A percentile compares a stretch with the other conserved stretches of the same genome.
Evolutionary conservation across 2,888 invertebrate species (phyloP).

Genomic region (Augochlorella aurata): DNA sequence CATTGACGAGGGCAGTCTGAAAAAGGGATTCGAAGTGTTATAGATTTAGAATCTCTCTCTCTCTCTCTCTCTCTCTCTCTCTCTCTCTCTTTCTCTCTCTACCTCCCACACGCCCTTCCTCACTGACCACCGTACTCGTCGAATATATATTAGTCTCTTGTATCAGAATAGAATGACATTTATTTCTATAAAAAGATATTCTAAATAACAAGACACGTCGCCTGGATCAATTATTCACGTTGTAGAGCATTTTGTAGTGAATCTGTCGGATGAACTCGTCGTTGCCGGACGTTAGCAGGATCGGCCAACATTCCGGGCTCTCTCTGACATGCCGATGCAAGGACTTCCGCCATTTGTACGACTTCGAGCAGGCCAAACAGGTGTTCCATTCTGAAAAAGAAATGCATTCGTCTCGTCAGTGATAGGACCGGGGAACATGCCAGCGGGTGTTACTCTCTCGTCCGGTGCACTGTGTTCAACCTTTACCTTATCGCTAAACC

Average conservation of each 20-base stretch:
- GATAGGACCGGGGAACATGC: background rate
- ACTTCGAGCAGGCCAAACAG: slow-evolving; percentile 78
- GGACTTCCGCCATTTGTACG: slow-evolving; percentile 81
- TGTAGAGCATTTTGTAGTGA: slow-evolving; percentile 76
- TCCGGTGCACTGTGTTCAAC: slow-evolving; percentile 8
- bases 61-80: background rate
- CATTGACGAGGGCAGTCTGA: background rate
- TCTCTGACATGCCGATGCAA: slow-evolving; percentile 79
- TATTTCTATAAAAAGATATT: slow-evolving; percentile 70
- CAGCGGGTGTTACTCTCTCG: slow-evolving; percentile 11
- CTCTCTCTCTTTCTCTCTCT: background rate
- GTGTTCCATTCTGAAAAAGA: slow-evolving; percentile 76
- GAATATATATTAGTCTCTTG: slow-evolving; percentile 25
- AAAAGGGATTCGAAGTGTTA: background rate
- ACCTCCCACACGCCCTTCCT: too few relatives aligned
- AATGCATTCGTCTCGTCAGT: slow-evolving; percentile 56
- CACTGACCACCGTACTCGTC: background rate
- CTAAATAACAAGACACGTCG: slow-evolving; percentile 48
- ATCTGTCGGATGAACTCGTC: slow-evolving; percentile 76
- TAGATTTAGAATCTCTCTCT: background rate
- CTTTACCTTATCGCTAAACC: slow-evolving; percentile 19
- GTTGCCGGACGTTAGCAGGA: slow-evolving; percentile 76
- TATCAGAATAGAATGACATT: slow-evolving; percentile 67
- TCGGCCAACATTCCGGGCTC: slow-evolving; percentile 79
- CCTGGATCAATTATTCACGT: slow-evolving; percentile 63